Evolutionary conservation across 35 echinoderm and acorn worm species (phyloP).

Genomic region (Lytechinus variegatus): DNA sequence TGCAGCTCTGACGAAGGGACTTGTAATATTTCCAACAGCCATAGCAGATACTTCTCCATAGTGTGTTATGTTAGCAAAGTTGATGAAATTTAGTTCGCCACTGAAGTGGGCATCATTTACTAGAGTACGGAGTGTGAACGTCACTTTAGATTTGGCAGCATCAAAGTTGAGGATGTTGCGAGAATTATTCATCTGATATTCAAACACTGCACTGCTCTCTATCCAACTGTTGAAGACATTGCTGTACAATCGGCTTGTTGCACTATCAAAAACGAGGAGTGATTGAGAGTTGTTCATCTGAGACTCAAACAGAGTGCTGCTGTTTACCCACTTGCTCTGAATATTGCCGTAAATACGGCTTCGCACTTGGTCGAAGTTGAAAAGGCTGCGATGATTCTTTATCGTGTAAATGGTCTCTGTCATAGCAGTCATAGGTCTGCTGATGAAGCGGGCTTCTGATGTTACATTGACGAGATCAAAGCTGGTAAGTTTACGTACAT

Average conservation of each 20-base stretch:
- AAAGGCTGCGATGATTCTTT: background rate
- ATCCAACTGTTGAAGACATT: constrained; percentile 30
- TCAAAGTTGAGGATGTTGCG: background rate
- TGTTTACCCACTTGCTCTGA: constrained; percentile 23
- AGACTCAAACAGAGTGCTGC: background rate
- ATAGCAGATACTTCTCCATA: constrained; percentile 3
- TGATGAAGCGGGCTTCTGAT: background rate
- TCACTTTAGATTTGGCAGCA: background rate
- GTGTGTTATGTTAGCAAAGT: constrained; percentile 39
- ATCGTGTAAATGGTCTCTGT: background rate
- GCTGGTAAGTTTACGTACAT: constrained; percentile 35
- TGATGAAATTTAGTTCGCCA: background rate
- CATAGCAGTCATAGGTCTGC: background rate
- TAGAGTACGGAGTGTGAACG: background rate
- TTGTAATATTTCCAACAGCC: constrained; percentile 51
- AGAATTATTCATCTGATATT: constrained; percentile 17
- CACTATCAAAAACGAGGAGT: background rate
- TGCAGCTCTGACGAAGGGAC: constrained; percentile 55
- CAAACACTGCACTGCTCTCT: background rate
- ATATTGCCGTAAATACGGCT: background rate
- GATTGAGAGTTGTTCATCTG: constrained; percentile 17
- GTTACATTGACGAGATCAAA: constrained; percentile 16
- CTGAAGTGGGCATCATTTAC: background rate
- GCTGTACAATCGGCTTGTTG: constrained; percentile 26
- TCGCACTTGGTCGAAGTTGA: background rate